These are phyloP conservation scores for Kryphioiulus occultus DNA, from an alignment of 2,888 invertebrate species.

Conservation along the genomic window DNA sequence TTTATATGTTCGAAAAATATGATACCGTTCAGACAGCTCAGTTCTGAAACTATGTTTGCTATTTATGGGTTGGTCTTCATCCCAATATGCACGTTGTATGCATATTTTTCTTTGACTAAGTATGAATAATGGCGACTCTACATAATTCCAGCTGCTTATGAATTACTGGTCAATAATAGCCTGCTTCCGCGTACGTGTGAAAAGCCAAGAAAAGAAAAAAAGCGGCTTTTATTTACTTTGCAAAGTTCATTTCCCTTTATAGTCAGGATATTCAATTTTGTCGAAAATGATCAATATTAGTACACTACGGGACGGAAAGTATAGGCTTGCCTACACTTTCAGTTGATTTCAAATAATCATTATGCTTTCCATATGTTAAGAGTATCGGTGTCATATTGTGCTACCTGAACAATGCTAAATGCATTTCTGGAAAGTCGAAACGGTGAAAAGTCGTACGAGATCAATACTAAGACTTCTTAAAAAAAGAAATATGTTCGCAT, in stretches of 20 bases:
- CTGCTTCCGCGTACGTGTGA: not conserved
- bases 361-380: not conserved
- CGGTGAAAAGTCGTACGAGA: not conserved
- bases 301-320: not conserved
- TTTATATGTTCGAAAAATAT: no score
- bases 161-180: not conserved
- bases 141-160: not conserved
- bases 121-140: not conserved
- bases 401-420: not conserved
- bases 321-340: not conserved
- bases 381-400: not conserved
- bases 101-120: not conserved
- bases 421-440: not conserved
- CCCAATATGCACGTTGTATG: not conserved
- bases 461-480: not conserved
- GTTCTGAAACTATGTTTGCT: no score
- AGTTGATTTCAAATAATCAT: constrained; percentile 28
- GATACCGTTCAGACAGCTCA: no score
- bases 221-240: not conserved
- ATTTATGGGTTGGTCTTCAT: no score
- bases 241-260: not conserved
- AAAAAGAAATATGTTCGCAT: not conserved
- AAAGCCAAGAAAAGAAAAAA: not conserved
- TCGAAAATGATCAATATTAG: not conserved
- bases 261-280: not conserved